These are phyloP conservation scores for Zosterops hypoxanthus DNA, from an alignment of 2,113 vertebrate species.

Conservation along the genomic window DNA sequence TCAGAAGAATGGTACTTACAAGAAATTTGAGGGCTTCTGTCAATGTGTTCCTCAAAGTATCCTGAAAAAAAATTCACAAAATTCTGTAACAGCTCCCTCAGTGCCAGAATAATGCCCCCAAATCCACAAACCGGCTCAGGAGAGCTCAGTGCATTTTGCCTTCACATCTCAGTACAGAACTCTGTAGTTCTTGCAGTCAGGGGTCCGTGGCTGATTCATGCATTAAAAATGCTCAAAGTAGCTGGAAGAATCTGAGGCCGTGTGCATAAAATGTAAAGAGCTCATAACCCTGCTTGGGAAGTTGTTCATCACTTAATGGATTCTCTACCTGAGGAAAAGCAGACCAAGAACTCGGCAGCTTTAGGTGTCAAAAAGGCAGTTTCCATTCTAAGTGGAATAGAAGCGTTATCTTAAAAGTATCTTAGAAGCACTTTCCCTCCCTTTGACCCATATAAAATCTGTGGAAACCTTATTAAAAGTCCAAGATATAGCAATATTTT, in stretches of 20 bases:
- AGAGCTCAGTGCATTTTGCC: background rate
- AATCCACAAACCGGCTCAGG: background rate
- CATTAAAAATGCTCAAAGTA: background rate
- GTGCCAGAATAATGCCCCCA: background rate
- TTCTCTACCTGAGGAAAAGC: constrained; percentile 35
- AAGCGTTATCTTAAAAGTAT: background rate
- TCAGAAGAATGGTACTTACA: background rate
- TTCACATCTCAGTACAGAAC: background rate
- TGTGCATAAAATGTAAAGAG: background rate
- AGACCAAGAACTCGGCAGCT: background rate
- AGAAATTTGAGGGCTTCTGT: background rate
- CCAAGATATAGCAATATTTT: constrained; percentile 21
- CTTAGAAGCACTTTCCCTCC: constrained; percentile 34
- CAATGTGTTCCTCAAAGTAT: background rate
- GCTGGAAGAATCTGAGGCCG: background rate
- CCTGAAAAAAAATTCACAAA: background rate
- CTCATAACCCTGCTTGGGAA: background rate
- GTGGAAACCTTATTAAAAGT: constrained; percentile 41
- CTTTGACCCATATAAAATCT: constrained; percentile 47
- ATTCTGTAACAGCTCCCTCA: background rate
- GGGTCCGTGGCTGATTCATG: background rate
- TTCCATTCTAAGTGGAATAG: background rate
- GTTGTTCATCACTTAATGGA: background rate
- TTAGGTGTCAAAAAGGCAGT: constrained; percentile 28
- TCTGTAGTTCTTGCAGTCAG: background rate